These are phyloP conservation scores for Catharus bicknelli DNA, from an alignment of 2,113 vertebrate species.

Conservation along the genomic window DNA sequence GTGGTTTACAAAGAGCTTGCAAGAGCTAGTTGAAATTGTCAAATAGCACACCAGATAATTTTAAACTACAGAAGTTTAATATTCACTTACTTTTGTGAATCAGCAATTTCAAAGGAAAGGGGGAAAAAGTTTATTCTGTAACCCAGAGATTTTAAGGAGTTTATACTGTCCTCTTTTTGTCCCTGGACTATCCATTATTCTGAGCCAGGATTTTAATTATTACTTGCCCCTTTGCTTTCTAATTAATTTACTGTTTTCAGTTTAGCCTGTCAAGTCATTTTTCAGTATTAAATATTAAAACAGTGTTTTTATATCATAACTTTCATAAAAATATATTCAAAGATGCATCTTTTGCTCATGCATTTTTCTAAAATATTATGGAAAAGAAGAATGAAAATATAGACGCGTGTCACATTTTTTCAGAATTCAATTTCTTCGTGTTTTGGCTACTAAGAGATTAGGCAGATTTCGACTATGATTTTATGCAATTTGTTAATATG, in stretches of 20 bases:
- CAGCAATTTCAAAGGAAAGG: not conserved
- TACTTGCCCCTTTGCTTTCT: constrained; percentile 26
- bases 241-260: constrained; percentile 38
- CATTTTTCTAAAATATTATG: not conserved
- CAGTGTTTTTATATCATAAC: not conserved
- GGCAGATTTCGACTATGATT: not conserved
- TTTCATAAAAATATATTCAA: not conserved
- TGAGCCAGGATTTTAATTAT: constrained; percentile 32
- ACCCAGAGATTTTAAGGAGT: constrained; percentile 51
- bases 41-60: not conserved
- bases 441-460: not conserved
- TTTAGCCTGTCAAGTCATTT: not conserved
- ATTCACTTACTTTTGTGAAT: constrained; percentile 3
- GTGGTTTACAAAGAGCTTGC: constrained; percentile 21
- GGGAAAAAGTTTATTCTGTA: not conserved
- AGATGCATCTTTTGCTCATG: not conserved
- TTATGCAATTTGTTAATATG: not conserved
- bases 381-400: not conserved
- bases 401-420: not conserved
- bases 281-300: not conserved
- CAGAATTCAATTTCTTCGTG: not conserved
- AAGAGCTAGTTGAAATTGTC: constrained; percentile 13
- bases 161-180: constrained; percentile 16
- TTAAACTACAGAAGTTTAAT: constrained; percentile 1
- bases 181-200: constrained; percentile 14